Evolutionary conservation across 1,140 invertebrate genomes (phyloP), one percentile per base, ranked within the genome.

Genomic region (Medauroidea extradentata): DNA sequence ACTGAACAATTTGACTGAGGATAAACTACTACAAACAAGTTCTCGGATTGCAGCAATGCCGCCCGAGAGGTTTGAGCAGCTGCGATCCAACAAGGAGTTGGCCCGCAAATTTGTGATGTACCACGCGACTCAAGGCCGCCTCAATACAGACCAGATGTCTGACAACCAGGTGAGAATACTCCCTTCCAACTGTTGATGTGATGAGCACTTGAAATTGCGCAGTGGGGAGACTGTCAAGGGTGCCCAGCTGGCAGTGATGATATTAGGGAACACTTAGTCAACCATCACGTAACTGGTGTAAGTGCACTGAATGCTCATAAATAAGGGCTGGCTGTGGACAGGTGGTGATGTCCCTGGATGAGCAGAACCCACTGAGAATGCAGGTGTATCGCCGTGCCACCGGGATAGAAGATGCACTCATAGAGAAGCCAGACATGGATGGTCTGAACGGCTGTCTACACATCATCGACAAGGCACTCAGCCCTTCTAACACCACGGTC

Each of bases 371-470:
- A 9, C 61, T 80, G 2, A 63, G 78, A 2, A 63, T 80, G 0
- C 73, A 73, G 62, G 46, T 69, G 5, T 76, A 77, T 57, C 63
- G 76, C 9, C 75, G 75, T 42, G 65, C 64, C 4, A 63, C 71
- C 2, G 76, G 76, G 8, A 75, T 80, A 0, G 78, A 80, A 62
- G 70, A 76, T 27, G 78, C 78, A 0, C 67, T 75, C 14, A 72
- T 81, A 24, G 71, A 74, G 25, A 68, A 74, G 43, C 57, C 67
- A 0, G 75, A 82, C 61, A 70, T 78, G 50, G 75, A 79, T 49
- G 77, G 77, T 9, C 76, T 76, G 21, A 83, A 84, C 65, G 81
- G 82, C 4, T 73, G 81, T 2, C 67, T 84, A 41, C 81, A 84
- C 62, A 71, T 81, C 18, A 76, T 83, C 38, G 77, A 74, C 61